These are phyloP conservation scores for Leucoraja ocellata DNA, from an alignment of 2,797 vertebrate species.

Conservation along the genomic window DNA sequence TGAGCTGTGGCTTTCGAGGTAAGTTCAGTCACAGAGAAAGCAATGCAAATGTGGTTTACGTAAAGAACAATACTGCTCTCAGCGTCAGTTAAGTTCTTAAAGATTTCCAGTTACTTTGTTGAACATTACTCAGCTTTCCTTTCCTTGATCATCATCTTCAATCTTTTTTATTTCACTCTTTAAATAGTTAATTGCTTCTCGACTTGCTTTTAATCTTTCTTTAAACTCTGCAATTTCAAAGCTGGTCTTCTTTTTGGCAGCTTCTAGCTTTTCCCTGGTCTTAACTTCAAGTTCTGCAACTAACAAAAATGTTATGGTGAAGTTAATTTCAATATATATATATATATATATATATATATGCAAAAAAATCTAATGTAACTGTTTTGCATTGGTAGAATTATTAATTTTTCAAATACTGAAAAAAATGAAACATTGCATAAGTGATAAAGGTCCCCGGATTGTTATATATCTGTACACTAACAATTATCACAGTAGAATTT, in stretches of 20 bases:
- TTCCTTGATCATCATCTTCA: constrained; percentile 89
- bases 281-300: constrained; percentile 86
- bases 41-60: not conserved
- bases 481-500: not conserved
- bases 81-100: not conserved
- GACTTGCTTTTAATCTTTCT: constrained; percentile 91
- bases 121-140: constrained; percentile 67
- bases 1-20: not conserved
- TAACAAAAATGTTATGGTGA: constrained; percentile 45
- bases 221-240: constrained; percentile 94
- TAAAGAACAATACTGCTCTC: not conserved
- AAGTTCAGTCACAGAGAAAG: not conserved
- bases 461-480: not conserved
- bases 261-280: constrained; percentile 88
- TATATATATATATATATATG: not conserved
- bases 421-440: no score
- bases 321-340: not conserved
- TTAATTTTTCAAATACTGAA: not conserved
- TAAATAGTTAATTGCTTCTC: constrained; percentile 93
- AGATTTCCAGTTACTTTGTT: constrained; percentile 8
- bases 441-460: not conserved
- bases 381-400: not conserved
- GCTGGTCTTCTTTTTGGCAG: constrained; percentile 90
- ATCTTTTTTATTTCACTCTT: constrained; percentile 90
- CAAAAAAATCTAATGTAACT: constrained; percentile 28